phyloP scores from a whole-genome alignment of 1,140 invertebrate species.

The Camponotus vicinus region DNA sequence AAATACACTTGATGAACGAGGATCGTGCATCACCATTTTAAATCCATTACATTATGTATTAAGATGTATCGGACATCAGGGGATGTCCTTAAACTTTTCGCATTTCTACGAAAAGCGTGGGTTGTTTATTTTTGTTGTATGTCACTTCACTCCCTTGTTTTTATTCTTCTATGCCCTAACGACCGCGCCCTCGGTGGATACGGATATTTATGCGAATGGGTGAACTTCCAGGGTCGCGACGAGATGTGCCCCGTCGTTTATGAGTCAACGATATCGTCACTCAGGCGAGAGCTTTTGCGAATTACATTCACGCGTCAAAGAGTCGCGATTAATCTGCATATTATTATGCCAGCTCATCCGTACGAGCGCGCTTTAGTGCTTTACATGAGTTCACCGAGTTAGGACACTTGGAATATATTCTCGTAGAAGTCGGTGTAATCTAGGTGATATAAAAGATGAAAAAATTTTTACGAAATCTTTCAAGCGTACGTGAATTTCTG shows the following conservation, averaged over 20 bases:
- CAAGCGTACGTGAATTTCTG: neutral
- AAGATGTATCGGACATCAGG: conserved; percentile 35
- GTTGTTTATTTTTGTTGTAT: conserved; percentile 1
- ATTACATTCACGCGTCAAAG: conserved; percentile 49
- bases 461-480: neutral
- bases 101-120: conserved; percentile 3
- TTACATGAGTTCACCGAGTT: conserved; percentile 6
- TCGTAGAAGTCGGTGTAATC: neutral
- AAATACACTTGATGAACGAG: neutral
- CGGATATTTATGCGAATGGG: conserved; percentile 41
- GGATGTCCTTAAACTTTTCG: conserved; percentile 4
- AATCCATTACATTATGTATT: conserved; percentile 38
- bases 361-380: conserved; percentile 51
- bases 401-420: conserved; percentile 30
- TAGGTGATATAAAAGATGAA: neutral
- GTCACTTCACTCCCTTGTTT: conserved; percentile 32
- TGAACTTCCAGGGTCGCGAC: neutral
- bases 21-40: conserved; percentile 5
- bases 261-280: conserved; percentile 55
- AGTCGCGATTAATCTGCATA: conserved; percentile 57
- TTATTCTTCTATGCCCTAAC: conserved; percentile 23
- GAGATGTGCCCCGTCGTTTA: conserved; percentile 20
- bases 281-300: conserved; percentile 39
- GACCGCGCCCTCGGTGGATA: conserved; percentile 16
- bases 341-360: conserved; percentile 54